phyloP scores from a whole-genome alignment of 2,113 vertebrate genomes.

The Corythoichthys haematopterus region DNA sequence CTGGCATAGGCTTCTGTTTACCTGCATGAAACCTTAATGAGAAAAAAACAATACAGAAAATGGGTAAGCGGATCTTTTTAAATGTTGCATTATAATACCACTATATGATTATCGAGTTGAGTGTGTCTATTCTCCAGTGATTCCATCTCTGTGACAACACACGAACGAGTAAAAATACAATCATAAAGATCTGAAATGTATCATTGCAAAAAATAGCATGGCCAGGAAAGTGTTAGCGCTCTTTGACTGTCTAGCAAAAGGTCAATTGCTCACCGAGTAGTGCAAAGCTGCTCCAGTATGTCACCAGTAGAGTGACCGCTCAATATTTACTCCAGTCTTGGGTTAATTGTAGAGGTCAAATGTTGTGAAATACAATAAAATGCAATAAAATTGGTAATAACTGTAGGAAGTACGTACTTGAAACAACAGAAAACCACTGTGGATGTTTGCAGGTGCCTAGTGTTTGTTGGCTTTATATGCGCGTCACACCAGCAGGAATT shows the following conservation, averaged over 20 bases:
- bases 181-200: not conserved
- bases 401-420: not conserved
- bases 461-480: constrained; percentile 1
- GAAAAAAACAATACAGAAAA: no score
- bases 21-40: no score
- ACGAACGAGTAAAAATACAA: not conserved
- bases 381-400: not conserved
- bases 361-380: constrained; percentile 15
- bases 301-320: not conserved
- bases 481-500: constrained; percentile 11
- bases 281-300: not conserved
- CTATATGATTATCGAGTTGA: not conserved
- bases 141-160: not conserved
- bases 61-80: not conserved
- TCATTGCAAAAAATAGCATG: not conserved
- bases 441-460: not conserved
- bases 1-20: no score
- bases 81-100: not conserved
- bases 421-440: not conserved
- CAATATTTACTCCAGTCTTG: not conserved
- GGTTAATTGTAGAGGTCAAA: constrained; percentile 1
- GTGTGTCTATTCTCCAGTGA: no score
- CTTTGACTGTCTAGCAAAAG: not conserved
- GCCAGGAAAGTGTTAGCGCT: not conserved
- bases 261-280: not conserved